Evolutionary conservation across 2,888 invertebrate species (phyloP), one percentile per base, ranked within the genome.

Genomic region (Drosophila leonis): DNA sequence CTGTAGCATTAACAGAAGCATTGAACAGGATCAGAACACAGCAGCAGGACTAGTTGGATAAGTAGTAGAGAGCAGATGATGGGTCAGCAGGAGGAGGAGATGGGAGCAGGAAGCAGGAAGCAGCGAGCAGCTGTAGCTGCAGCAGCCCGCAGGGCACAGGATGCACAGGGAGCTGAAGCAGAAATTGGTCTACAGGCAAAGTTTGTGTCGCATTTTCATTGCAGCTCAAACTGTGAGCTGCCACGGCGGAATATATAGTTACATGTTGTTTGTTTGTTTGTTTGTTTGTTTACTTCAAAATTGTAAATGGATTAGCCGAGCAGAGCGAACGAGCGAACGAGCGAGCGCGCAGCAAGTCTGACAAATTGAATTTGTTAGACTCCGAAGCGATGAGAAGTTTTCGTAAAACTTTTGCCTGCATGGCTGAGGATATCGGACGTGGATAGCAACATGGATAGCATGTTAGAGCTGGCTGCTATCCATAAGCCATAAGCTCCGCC

Each of bases 361-460:
- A 84, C 83, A 84, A 84, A 84, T 84, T 84, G 85, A 84, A 84
- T 84, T 84, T 84, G 83, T 87, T 87, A 84, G 80, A 74, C 88
- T 82, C 72, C 33, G 76, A 44, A 61, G 82, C 69, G 85, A 71
- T 78, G 80, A 66, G 80, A 87, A 87, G 88, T 87, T 84, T 78
- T 67, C 10, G 73, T n/a, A 80, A 76, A 84, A 84, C 76, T 84
- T 84, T 84, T 84, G 82, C 83, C 62, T 84, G 83, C 88, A 83
- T 87, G 83, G 86, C 63, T 83, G 81, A 78, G 75, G 76, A 78
- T 85, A 85, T 82, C 76, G 83, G 78, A 82, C 83, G 81, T 83
- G 85, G 68, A 55, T 37, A 51, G 35, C 24, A 35, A 9, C 51
- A 35, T 35, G 35, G 35, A 52, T 52, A 57, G 57, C 65, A 52